Base-by-base conservation (phyloP, 2,113 vertebrate species). In the Polypterus bichir region DNA sequence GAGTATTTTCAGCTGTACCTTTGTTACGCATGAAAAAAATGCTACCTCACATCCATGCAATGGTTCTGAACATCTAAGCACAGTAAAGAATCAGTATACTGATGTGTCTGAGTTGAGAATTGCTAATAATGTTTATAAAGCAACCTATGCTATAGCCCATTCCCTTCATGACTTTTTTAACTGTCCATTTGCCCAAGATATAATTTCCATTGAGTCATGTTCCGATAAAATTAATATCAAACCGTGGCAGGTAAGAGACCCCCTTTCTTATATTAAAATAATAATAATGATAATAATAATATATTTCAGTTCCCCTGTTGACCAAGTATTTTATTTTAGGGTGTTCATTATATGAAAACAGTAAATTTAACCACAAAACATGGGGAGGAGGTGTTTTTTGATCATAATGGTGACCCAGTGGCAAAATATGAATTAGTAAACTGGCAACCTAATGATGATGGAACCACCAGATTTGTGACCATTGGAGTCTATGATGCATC, bases 61-160 rank as follows among this genome's bases (percentile, higher is more conserved):
- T 65, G 84, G 83, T 10, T 73, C 62, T 59, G 84, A 87, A 67
- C 71, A 57, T 44, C 73, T 86, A 7, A 58, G 62, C 64, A 69
- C 81, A 44, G 53, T 77, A 1, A 58, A 65, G 4, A 84, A 77
- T 64, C 61, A 67, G 8, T 86, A 79, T 48, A 87, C 80, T 46
- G 83, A 88, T 62, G 80, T 80, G 7, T 83, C 81, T 57, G 73
- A 81, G 64, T 71, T 86, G 9, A 76, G 84, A 58, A 83, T 85
- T 68, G 79, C 82, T 4, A 78, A 80, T 67, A 84, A 83, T 64
- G 83, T 88, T 11, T 88, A 88, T 57, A 87, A 86, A 62, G 80
- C 81, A 47, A 78, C 79, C 9, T 83, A 86, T 66, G 79, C 81
- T 57, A 70, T 80, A 59, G 85, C 81, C 64, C 69, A 85, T 54